Evolutionary conservation across 2,113 vertebrate species (phyloP).

Genomic region (Gobio gobio): DNA sequence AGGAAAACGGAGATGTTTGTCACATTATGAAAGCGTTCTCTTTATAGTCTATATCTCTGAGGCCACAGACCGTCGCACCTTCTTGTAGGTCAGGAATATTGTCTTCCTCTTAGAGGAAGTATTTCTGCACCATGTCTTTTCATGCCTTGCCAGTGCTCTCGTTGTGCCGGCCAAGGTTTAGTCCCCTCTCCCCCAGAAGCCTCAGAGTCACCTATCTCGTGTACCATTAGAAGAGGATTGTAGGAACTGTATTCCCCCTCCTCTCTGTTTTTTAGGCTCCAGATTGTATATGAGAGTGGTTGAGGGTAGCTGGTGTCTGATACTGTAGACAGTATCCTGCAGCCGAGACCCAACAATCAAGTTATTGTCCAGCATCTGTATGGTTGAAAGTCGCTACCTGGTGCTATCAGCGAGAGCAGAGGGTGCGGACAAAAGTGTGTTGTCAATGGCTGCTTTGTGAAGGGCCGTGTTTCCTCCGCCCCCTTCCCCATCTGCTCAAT

Average conservation of each 20-base stretch:
- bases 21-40: conserved; percentile 3
- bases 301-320: conserved; percentile 25
- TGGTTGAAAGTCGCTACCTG: conserved; percentile 54
- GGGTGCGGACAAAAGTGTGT: conserved; percentile 27
- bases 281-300: conserved; percentile 24
- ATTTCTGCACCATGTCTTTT: conserved; percentile 9
- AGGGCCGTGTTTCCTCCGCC: conserved; percentile 44
- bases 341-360: conserved; percentile 25
- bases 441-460: conserved; percentile 68
- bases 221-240: neutral
- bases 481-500: conserved; percentile 6
- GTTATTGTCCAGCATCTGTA: conserved; percentile 3
- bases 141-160: conserved; percentile 17
- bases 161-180: neutral
- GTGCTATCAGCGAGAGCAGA: conserved; percentile 58
- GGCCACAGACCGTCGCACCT: conserved; percentile 3
- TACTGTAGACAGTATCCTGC: conserved; percentile 6
- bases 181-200: conserved; percentile 33
- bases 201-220: conserved; percentile 4
- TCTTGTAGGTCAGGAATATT: conserved; percentile 40
- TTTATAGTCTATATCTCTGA: conserved; percentile 18
- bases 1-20: conserved; percentile 11
- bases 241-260: conserved; percentile 25
- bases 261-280: conserved; percentile 19
- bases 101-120: conserved; percentile 25